These are phyloP conservation scores for Neelides folsomi DNA, from an alignment of 2,888 invertebrate species.

Conservation along the genomic window DNA sequence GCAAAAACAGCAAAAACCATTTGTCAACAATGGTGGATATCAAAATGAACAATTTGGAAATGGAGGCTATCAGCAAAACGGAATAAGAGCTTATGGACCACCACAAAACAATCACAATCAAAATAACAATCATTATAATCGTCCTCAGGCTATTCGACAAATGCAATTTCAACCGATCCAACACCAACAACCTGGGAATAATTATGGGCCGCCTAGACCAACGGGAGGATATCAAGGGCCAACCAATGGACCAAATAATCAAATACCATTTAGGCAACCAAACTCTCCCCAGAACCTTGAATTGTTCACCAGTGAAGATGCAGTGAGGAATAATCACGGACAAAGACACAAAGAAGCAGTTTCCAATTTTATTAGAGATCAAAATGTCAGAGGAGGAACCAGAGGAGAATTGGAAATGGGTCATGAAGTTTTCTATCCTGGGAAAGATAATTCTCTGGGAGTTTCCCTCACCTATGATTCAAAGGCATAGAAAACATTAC, in stretches of 20 bases:
- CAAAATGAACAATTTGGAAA: no score
- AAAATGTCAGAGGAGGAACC: neutral
- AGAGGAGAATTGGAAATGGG: slow-evolving; percentile 8
- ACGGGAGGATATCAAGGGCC: no score
- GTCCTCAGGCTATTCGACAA: neutral
- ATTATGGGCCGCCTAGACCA: no score
- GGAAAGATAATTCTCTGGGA: slow-evolving; percentile 16
- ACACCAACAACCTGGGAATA: no score
- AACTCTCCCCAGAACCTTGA: neutral
- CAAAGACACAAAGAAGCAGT: slow-evolving; percentile 11
- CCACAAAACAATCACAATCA: slow-evolving; percentile 2
- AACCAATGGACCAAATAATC: no score
- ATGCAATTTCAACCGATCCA: no score
- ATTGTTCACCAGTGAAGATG: slow-evolving; percentile 20
- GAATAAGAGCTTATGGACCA: slow-evolving; percentile 3
- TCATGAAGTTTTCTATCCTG: slow-evolving; percentile 16
- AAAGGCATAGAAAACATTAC: neutral
- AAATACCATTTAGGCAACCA: no score
- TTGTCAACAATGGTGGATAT: neutral
- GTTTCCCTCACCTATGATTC: slow-evolving; percentile 12
- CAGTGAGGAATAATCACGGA: slow-evolving; percentile 13
- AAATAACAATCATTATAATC: neutral
- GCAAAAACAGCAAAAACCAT: slow-evolving; percentile 8
- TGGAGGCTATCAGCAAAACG: no score
- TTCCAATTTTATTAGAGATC: slow-evolving; percentile 10